phyloP scores from a whole-genome alignment of 2,113 vertebrate species.

The Oreochromis aureus region DNA sequence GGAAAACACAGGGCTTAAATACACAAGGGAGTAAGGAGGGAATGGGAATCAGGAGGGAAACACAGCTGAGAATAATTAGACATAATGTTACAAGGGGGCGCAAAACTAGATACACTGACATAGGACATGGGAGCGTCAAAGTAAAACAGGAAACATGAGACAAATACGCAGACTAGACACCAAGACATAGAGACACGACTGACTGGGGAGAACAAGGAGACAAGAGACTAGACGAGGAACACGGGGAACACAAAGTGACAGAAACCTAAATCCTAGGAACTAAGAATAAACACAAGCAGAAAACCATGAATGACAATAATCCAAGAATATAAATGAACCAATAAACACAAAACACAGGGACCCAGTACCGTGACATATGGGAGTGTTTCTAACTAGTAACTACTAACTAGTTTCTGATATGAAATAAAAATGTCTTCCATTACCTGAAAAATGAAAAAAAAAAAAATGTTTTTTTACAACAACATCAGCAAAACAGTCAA shows the following conservation, averaged over 20 bases:
- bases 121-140: not conserved
- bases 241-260: not conserved
- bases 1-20: not conserved
- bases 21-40: not conserved
- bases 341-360: not conserved
- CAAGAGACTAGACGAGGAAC: not conserved
- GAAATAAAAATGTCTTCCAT: not conserved
- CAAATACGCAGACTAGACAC: not conserved
- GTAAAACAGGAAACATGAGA: not conserved
- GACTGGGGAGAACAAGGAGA: not conserved
- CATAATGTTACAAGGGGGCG: not conserved
- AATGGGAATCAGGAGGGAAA: not conserved
- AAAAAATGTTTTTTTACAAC: not conserved
- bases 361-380: accelerated
- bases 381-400: not conserved
- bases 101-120: not conserved
- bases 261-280: not conserved
- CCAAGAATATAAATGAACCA: not conserved
- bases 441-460: not conserved
- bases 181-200: not conserved
- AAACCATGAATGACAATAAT: not conserved
- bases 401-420: not conserved
- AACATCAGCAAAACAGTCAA: not conserved
- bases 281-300: not conserved
- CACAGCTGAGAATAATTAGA: not conserved